These are phyloP conservation scores for Sialis lutaria DNA, from an alignment of 2,888 invertebrate species.

Conservation along the genomic window DNA sequence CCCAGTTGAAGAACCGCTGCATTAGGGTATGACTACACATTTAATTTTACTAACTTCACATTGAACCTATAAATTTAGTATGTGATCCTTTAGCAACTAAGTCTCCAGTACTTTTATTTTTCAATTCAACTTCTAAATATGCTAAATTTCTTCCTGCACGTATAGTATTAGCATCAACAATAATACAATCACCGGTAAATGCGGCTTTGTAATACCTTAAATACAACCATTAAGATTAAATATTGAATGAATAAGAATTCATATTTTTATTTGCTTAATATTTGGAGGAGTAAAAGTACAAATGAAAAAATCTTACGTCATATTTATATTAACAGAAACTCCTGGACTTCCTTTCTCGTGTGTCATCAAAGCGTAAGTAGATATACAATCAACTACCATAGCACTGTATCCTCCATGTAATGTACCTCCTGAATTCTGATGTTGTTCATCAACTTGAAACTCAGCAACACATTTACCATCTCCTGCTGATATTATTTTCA, in stretches of 20 bases:
- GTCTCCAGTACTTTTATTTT: conserved; percentile 52
- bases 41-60: no score
- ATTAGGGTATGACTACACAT: background rate
- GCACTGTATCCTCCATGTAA: conserved; percentile 79
- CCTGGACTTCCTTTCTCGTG: conserved; percentile 45
- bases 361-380: conserved; percentile 62
- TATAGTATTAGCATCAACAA: conserved; percentile 60
- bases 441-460: conserved; percentile 53
- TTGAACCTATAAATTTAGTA: conserved; percentile 46
- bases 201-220: conserved; percentile 61
- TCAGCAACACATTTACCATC: conserved; percentile 59
- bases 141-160: conserved; percentile 66
- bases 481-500: conserved; percentile 30
- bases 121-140: conserved; percentile 63
- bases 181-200: conserved; percentile 56
- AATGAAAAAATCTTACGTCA: conserved; percentile 47
- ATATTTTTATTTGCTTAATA: background rate
- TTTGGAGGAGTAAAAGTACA: background rate
- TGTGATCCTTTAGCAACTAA: conserved; percentile 70
- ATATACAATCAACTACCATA: conserved; percentile 58
- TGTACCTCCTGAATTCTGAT: conserved; percentile 54
- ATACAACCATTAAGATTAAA: background rate
- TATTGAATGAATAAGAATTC: background rate
- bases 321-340: conserved; percentile 66
- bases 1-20: no score